Evolutionary conservation across 2,888 invertebrate species (phyloP), one percentile per base, ranked within the genome.

Genomic region (Oscheius myriophilus): DNA sequence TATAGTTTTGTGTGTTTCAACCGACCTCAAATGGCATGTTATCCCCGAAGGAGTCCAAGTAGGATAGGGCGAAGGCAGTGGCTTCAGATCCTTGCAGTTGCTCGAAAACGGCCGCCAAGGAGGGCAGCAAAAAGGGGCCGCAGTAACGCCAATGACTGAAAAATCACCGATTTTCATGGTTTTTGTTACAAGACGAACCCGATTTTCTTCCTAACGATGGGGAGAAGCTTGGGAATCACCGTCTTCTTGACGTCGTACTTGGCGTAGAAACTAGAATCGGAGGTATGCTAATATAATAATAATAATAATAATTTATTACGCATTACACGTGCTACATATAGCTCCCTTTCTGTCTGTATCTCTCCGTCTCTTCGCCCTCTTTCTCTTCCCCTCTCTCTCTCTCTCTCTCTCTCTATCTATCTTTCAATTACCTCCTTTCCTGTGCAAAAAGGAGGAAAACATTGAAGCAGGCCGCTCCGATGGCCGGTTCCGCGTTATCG

Each of bases 171-270:
- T 18, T 46, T 46, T 21, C 18, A 23, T 16, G 21, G 4, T 2
- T 55, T 39, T 16, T 0, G n/a, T 9, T n/a, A 33, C 52, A 39
- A n/a, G n/a, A 46, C 73, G 7, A 51, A 76, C 73, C 39, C 25
- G 59, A 69, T 69, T 66, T 82, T 82, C 66, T 73, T 79, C 12
- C 82, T 71, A 42, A 81, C 67, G 39, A 80, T 70, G n/a, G 73
- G 69, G 11, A 79, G 62, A 14, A 82, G 39, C 41, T 77, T 70
- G 1, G 81, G 79, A 11, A 79, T 65, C 12, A 82, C 68, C 26
- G 76, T 70, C 53, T 81, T 82, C 55, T 74, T 70, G 12, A 80
- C 52, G 11, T 75, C 73, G 52, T 71, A 65, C 41, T 70, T 71
- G 39, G 71, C 62, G 52, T 63, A 72, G 58, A 78, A 75, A 14